These are phyloP conservation scores for Clarias magur DNA, from an alignment of 2,113 vertebrate species.

Conservation along the genomic window DNA sequence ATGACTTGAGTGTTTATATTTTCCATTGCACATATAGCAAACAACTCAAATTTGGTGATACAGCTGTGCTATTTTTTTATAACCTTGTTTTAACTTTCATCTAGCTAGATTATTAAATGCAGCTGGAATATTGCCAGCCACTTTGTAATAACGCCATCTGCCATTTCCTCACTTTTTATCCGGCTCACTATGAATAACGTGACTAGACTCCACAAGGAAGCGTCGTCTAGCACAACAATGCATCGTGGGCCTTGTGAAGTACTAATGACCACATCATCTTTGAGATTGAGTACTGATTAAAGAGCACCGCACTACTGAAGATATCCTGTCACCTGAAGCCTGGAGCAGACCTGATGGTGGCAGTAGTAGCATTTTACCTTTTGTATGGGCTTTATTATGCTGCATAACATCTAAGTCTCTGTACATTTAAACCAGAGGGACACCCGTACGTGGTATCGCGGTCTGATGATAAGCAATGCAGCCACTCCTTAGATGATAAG, in stretches of 20 bases:
- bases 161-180: conserved; percentile 59
- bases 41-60: not conserved
- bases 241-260: not conserved
- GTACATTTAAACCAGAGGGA: conserved; percentile 36
- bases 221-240: conserved; percentile 21
- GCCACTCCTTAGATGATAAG: conserved; percentile 48
- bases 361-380: conserved; percentile 15
- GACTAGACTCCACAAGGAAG: conserved; percentile 47
- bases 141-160: conserved; percentile 31
- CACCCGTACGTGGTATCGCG: conserved; percentile 16
- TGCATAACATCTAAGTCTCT: not conserved
- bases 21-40: not conserved
- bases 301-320: conserved; percentile 17
- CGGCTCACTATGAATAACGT: conserved; percentile 47
- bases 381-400: not conserved
- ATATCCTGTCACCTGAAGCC: not conserved
- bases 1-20: conserved; percentile 2
- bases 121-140: conserved; percentile 31
- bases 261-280: conserved; percentile 32
- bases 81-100: conserved; percentile 19
- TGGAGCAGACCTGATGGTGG: not conserved
- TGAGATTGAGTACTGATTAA: conserved; percentile 23
- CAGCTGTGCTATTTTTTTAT: not conserved
- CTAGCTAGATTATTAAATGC: not conserved
- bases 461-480: conserved; percentile 36